Percentiles rank a stretch among this genome's conserved stretches.
phyloP scores from a whole-genome alignment of 1,140 invertebrate genomes.

The Heterodera carotae region DNA sequence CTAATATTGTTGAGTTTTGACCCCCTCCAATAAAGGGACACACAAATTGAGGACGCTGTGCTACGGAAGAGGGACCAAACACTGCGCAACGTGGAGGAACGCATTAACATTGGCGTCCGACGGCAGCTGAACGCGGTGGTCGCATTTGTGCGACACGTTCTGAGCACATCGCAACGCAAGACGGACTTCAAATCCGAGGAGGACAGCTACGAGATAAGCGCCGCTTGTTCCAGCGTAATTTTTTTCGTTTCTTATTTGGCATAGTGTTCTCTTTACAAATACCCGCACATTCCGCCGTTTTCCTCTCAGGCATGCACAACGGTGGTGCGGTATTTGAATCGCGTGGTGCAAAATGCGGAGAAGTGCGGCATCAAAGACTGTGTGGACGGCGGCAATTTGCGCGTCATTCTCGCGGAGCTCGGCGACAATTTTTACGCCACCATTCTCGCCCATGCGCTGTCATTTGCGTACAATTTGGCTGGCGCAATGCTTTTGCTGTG shows the following conservation, averaged over 20 bases:
- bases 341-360: slow-evolving; percentile 71
- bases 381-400: slow-evolving; percentile 89
- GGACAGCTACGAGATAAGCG: slow-evolving; percentile 65
- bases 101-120: slow-evolving; percentile 86
- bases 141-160: slow-evolving; percentile 85
- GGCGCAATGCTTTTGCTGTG: slow-evolving; percentile 97
- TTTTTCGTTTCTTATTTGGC: slow-evolving; percentile 17
- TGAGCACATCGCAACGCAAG: slow-evolving; percentile 91
- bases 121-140: slow-evolving; percentile 79
- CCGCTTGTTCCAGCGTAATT: slow-evolving; percentile 36
- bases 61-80: slow-evolving; percentile 82
- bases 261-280: no score
- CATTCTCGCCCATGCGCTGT: slow-evolving; percentile 91
- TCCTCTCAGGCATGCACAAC: slow-evolving; percentile 79
- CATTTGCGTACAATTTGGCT: slow-evolving; percentile 91
- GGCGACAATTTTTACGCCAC: slow-evolving; percentile 86
- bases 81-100: slow-evolving; percentile 80
- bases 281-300: slow-evolving; percentile 52
- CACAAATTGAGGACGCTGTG: slow-evolving; percentile 83
- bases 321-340: slow-evolving; percentile 81
- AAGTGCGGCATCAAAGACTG: slow-evolving; percentile 75
- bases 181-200: slow-evolving; percentile 91
- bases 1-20: no score
- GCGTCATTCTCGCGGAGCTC: slow-evolving; percentile 81
- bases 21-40: no score